Conservation (phyloP, 2,888 invertebrate genomes). For the Pollenia amentaria region DNA sequence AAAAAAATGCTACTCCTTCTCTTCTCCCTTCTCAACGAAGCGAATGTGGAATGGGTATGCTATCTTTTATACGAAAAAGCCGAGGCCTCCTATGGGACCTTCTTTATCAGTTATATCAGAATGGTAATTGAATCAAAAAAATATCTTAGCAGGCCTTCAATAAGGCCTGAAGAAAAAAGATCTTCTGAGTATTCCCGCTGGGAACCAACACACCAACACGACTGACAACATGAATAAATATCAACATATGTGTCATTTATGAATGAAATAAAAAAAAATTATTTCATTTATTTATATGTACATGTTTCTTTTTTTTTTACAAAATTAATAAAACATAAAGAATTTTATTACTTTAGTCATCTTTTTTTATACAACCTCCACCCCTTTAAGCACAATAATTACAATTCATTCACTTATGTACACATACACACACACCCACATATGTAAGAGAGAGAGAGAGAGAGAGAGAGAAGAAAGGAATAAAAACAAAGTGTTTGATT, state of each 20-base stretch:
- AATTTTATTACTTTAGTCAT: constrained; percentile 64
- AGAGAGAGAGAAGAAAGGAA: not conserved
- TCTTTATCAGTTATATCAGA: too few relatives aligned
- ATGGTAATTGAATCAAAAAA: too few relatives aligned
- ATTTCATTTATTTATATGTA: constrained; percentile 37
- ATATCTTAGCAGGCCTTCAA: too few relatives aligned
- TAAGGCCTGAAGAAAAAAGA: too few relatives aligned
- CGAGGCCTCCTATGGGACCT: too few relatives aligned
- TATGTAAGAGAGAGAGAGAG: not conserved
- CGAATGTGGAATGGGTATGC: too few relatives aligned
- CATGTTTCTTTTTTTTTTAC: constrained; percentile 33
- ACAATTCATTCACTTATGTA: not conserved
- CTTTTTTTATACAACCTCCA: constrained; percentile 31
- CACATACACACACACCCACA: not conserved
- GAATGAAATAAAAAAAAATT: constrained; percentile 56
- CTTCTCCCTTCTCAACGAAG: too few relatives aligned
- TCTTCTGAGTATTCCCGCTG: too few relatives aligned
- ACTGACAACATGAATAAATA: not conserved
- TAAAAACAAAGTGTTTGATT: constrained; percentile 4
- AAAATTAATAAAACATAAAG: constrained; percentile 72
- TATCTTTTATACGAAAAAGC: too few relatives aligned
- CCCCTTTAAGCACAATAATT: not conserved
- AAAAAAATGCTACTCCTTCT: too few relatives aligned
- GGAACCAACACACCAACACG: constrained; percentile 40
- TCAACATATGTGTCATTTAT: constrained; percentile 59